Base-by-base conservation (phyloP, 2,113 vertebrate genomes). In the Saccopteryx leptura region DNA sequence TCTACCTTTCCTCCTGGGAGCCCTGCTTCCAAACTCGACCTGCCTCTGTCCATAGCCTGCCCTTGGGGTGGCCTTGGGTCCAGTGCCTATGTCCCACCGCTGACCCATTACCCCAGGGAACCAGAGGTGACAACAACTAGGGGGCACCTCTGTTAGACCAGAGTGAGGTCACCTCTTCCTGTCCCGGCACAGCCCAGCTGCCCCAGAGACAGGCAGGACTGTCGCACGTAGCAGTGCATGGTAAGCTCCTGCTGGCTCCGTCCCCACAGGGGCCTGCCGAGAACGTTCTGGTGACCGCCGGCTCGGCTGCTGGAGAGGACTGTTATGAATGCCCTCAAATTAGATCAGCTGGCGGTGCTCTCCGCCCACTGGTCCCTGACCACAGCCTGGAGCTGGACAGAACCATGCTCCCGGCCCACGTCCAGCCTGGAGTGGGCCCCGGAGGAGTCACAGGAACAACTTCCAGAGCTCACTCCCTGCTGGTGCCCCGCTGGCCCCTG, bases 401-500 rank as follows among this genome's bases (percentile, higher is more conserved):
- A 31, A 54, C 46, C 83, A 74, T 93, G 79, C 50, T 72, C 86
- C 50, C 11, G 60, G 61, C 39, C 0, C 3, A 1, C 0, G 4
- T 63, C 63, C 75, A 31, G 46, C 23, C 69, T 15, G 39, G 69
- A 90, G 7, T 28, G 0, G 0, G 78, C 52, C 28, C 33, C 65
- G 8, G 0, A 31, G 33, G 95, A 54, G 33, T 5, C 66, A 24
- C 50, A 26, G 87, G 24, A 28, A n/a, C 21, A 18, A 84, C 7
- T 3, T 1, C 0, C 10, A 60, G 56, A 2, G 8, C 48, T 39
- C 7, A 3, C 46, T 63, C 46, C 50, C 33, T 24, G 28, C 5
- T 4, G 4, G 39, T 0, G 0, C 63, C 2, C 0, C 0, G 23
- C 19, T 18, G 9, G 5, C 60, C 17, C 58, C 33, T 14, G 28